Conservation (phyloP, 2,888 invertebrate species). For the Drosophila recens region DNA sequence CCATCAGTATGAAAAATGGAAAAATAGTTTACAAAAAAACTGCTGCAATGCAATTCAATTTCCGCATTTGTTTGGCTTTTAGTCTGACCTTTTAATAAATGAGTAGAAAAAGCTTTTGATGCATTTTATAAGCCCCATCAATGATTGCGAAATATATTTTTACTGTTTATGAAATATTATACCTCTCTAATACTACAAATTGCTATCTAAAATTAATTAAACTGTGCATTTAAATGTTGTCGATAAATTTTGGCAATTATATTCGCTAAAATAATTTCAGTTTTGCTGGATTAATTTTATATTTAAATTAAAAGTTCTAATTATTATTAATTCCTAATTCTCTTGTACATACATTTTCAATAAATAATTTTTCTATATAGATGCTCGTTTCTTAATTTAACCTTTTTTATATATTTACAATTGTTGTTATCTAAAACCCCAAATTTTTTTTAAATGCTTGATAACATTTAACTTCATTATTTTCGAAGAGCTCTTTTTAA, state of each 20-base stretch:
- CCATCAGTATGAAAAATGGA: conserved; percentile 42
- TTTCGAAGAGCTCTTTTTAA: no score
- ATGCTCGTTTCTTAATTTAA: no score
- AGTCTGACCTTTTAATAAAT: conserved; percentile 29
- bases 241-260: background rate
- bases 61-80: conserved; percentile 59
- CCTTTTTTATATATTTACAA: no score
- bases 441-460: no score
- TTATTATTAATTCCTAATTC: no score
- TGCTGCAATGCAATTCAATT: conserved; percentile 67
- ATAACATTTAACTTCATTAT: no score
- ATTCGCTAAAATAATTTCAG: background rate
- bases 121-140: background rate
- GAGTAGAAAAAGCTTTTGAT: conserved; percentile 2
- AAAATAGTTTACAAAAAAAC: conserved; percentile 10
- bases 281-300: background rate
- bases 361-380: no score
- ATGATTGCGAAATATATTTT: background rate
- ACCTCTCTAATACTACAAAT: background rate
- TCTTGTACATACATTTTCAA: no score
- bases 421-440: background rate
- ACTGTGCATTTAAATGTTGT: background rate
- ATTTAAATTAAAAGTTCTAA: background rate
- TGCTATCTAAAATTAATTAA: background rate
- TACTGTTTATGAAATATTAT: background rate